Conservation (phyloP, 2,113 vertebrate species). For the Oceanites oceanicus region DNA sequence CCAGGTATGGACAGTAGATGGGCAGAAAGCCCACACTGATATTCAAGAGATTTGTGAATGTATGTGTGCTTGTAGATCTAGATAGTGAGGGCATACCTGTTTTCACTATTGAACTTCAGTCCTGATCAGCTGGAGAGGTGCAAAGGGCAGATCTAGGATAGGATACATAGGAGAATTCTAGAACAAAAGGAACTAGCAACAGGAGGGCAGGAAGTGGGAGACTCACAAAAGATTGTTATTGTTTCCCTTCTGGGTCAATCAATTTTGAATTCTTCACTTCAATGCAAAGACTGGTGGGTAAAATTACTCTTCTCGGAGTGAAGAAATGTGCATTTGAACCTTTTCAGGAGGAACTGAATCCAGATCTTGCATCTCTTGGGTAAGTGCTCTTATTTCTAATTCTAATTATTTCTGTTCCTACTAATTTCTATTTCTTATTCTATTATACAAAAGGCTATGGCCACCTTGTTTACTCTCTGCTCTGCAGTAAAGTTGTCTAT, state of each 20-base stretch:
- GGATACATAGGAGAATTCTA: not conserved
- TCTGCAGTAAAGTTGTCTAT: not conserved
- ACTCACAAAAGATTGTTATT: not conserved
- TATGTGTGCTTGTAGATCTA: not conserved
- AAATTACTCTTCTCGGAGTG: not conserved
- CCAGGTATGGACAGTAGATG: not conserved
- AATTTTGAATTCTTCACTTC: not conserved
- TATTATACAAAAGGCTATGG: not conserved
- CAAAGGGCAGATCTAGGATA: not conserved
- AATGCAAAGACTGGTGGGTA: not conserved
- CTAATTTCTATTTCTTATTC: not conserved
- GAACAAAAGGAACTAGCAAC: not conserved
- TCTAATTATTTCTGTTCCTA: not conserved
- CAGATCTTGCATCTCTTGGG: not conserved
- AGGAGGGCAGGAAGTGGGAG: not conserved
- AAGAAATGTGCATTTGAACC: not conserved
- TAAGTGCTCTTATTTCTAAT: not conserved
- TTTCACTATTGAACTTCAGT: not conserved
- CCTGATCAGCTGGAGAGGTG: not conserved
- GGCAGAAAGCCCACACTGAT: not conserved
- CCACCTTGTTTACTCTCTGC: not conserved
- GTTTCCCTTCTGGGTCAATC: not conserved
- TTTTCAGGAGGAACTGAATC: not conserved
- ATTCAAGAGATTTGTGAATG: not conserved
- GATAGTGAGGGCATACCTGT: rapidly evolving